Base-by-base conservation (phyloP, 2,113 vertebrate genomes). In the Perccottus glenii region DNA sequence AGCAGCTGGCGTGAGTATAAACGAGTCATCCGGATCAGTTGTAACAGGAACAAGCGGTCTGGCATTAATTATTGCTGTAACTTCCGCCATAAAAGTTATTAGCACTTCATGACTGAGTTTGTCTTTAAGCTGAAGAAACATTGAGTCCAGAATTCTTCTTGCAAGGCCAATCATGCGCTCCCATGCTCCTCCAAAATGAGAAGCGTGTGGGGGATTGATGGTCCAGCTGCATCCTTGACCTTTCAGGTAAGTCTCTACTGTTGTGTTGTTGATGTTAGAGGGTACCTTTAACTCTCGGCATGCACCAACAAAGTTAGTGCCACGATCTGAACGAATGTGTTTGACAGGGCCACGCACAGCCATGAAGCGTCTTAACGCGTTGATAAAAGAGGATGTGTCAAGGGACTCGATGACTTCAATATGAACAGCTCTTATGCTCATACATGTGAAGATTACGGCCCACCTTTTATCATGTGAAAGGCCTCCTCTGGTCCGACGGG, bases 361-460 rank as follows among this genome's bases (percentile, higher is more conserved):
- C 4, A 64, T 9, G 11, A 78, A 72, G 0, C 63, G 16, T 11
- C 67, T 56, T 3, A 73, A 32, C 0, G 66, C 32, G 19, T 70
- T 75, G 16, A 86, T 79, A 32, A 75, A 82, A 11, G 62, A 69
- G 2, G 66, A 80, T 2, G 35, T 75, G 8, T 67, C 48, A 1
- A 75, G 42, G 0, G 67, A 72, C 11, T 82, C 76, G 2, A 81
- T 80, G 4, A 73, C 57, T 55, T 80, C 71, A 4, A 82, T 67
- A 46, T 60, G 73, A 15, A 70, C 56, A 38, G 36, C 36, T 38
- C n/a, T n/a, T n/a, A n/a, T n/a, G n/a, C n/a, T 71, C 73, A 82
- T 46, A 15, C 75, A 83, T 1, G 46, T 71, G 9, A 85, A 83
- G 3, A 85, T 75, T 0, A 83, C 55, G 1, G 65, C 80, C 79